Conservation (phyloP, 2,888 invertebrate genomes). For the Trachelus troglodyta region DNA sequence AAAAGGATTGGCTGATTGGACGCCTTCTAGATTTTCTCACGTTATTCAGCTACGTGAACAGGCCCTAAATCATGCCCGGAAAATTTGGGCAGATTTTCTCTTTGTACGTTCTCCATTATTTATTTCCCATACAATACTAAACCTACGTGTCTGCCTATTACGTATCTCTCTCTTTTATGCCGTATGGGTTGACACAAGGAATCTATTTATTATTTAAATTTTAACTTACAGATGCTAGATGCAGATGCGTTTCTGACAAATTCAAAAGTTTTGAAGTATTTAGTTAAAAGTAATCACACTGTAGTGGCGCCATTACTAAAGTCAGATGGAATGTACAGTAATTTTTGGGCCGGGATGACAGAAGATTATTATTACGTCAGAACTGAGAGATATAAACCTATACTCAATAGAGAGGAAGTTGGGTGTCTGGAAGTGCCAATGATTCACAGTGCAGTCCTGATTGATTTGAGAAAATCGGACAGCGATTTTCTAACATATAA, state of each 20-base stretch:
- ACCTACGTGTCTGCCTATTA: no score
- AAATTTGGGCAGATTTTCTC: conserved; percentile 89
- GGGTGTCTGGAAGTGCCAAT: conserved; percentile 91
- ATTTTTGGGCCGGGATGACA: conserved; percentile 97
- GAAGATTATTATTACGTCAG: conserved; percentile 84
- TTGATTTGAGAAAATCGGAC: conserved; percentile 74
- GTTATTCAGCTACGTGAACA: conserved; percentile 83
- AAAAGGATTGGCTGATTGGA: conserved; percentile 79
- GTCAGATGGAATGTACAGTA: conserved; percentile 90
- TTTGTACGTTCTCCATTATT: conserved; percentile 74
- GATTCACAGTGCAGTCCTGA: conserved; percentile 89
- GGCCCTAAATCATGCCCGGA: conserved; percentile 77
- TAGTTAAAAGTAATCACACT: conserved; percentile 74
- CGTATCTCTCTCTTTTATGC: no score
- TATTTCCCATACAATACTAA: no score
- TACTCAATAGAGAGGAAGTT: conserved; percentile 74
- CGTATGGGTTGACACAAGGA: background rate
- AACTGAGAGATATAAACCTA: conserved; percentile 86
- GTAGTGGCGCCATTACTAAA: conserved; percentile 88
- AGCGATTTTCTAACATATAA: conserved; percentile 81
- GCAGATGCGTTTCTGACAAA: conserved; percentile 86
- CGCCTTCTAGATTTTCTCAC: conserved; percentile 78
- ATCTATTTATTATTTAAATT: conserved; percentile 15
- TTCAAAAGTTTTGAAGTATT: conserved; percentile 71
- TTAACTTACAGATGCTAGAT: conserved; percentile 79